Evolutionary conservation across 2,888 invertebrate genomes (phyloP).

Genomic region (Anodontia alba): DNA sequence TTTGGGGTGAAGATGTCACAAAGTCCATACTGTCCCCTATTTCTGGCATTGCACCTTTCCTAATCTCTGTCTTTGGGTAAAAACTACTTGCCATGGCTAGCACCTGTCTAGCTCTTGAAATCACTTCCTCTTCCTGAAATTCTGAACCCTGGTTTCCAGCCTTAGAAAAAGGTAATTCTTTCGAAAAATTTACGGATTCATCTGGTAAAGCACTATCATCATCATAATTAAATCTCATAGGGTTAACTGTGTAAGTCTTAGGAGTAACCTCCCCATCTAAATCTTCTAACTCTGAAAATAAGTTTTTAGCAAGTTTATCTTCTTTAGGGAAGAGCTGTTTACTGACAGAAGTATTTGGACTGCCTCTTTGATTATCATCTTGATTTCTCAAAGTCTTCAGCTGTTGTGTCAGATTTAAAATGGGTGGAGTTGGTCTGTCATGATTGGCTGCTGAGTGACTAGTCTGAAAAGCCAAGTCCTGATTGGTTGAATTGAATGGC

Average conservation of each 20-base stretch:
- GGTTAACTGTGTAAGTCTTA: neutral
- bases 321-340: constrained; percentile 49
- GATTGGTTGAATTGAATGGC: constrained; percentile 69
- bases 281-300: constrained; percentile 44
- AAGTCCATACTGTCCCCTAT: constrained; percentile 3
- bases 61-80: constrained; percentile 44
- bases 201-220: constrained; percentile 64
- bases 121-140: constrained; percentile 61
- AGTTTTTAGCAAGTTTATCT: constrained; percentile 32
- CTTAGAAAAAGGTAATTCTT: constrained; percentile 32
- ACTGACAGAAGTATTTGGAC: constrained; percentile 23
- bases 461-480: constrained; percentile 39
- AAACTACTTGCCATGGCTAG: constrained; percentile 66
- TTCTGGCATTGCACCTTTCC: neutral
- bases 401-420: constrained; percentile 47
- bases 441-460: constrained; percentile 40
- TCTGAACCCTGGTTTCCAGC: constrained; percentile 26
- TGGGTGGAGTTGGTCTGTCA: constrained; percentile 36
- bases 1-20: neutral
- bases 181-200: constrained; percentile 20
- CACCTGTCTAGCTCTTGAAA: constrained; percentile 66
- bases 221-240: constrained; percentile 34
- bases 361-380: constrained; percentile 24
- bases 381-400: constrained; percentile 32
- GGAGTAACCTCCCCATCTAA: constrained; percentile 40